phyloP scores from a whole-genome alignment of 1,140 invertebrate genomes.

The Cardiocondyla obscurior region DNA sequence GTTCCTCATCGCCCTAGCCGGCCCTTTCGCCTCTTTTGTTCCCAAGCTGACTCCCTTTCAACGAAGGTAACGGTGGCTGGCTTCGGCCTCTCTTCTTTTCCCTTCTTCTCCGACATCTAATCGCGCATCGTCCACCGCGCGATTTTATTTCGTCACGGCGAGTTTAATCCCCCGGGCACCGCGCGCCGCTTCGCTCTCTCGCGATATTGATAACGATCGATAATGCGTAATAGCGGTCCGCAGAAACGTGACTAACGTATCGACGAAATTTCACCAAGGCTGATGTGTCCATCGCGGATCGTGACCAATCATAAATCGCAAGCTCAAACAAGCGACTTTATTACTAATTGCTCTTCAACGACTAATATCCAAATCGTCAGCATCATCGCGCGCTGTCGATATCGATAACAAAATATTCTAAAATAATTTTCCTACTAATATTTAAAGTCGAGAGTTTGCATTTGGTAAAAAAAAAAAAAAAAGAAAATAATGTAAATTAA shows the following conservation, averaged over 20 bases:
- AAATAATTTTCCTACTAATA: background rate
- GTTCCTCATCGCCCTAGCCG: constrained; percentile 25
- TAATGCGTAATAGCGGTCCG: constrained; percentile 47
- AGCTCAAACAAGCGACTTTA: constrained; percentile 9
- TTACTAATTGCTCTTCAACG: background rate
- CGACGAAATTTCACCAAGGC: constrained; percentile 28
- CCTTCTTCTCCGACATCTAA: constrained; percentile 53
- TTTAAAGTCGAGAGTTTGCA: background rate
- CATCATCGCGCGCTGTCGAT: background rate
- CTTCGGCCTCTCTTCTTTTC: constrained; percentile 36
- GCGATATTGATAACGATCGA: constrained; percentile 60
- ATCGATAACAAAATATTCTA: background rate
- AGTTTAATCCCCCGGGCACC: constrained; percentile 38
- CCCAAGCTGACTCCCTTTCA: constrained; percentile 43
- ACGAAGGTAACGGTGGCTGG: constrained; percentile 26
- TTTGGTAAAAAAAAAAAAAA: background rate
- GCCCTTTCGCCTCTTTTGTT: constrained; percentile 56
- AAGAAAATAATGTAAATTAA: background rate
- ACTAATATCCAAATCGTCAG: background rate
- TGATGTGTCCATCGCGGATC: constrained; percentile 14
- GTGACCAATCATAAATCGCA: constrained; percentile 12
- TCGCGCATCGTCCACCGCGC: constrained; percentile 52
- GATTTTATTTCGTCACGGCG: constrained; percentile 62
- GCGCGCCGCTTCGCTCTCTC: background rate
- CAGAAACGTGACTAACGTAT: constrained; percentile 35